Evolutionary conservation across 2,113 vertebrate species (phyloP).

Genomic region (Dendrocopos noguchii): DNA sequence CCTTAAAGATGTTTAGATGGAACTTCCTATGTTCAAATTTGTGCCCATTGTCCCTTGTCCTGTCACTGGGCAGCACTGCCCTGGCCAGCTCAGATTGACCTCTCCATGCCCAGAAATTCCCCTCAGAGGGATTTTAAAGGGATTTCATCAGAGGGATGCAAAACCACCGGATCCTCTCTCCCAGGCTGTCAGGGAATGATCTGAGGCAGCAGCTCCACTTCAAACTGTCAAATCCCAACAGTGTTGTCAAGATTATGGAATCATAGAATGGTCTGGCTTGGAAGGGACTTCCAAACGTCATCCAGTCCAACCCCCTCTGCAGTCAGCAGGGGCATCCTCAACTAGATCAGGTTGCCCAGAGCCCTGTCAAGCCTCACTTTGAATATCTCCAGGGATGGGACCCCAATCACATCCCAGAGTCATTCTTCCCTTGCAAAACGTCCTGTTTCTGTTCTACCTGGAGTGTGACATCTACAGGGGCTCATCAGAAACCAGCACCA

Average conservation of each 20-base stretch:
- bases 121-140: neutral
- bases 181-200: neutral
- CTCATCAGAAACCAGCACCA: neutral
- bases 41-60: too few relatives aligned
- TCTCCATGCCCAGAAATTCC: neutral
- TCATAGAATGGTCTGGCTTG: too few relatives aligned
- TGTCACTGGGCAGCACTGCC: neutral
- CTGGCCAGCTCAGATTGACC: neutral
- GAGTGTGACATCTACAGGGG: fast-evolving
- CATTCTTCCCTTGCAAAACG: neutral
- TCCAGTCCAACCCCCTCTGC: too few relatives aligned
- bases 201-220: neutral
- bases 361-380: too few relatives aligned
- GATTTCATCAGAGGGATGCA: neutral
- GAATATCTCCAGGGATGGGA: too few relatives aligned
- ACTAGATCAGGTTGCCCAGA: too few relatives aligned
- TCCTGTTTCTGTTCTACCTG: too few relatives aligned
- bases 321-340: too few relatives aligned
- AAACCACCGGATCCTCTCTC: neutral
- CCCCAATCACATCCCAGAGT: too few relatives aligned
- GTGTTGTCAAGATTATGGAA: neutral
- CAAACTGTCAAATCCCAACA: neutral
- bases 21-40: too few relatives aligned
- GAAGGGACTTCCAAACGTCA: too few relatives aligned
- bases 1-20: too few relatives aligned